A percentile compares a stretch with the other conserved stretches of the same genome.
phyloP scores from a whole-genome alignment of 2,113 vertebrate species.

The Guaruba guarouba region DNA sequence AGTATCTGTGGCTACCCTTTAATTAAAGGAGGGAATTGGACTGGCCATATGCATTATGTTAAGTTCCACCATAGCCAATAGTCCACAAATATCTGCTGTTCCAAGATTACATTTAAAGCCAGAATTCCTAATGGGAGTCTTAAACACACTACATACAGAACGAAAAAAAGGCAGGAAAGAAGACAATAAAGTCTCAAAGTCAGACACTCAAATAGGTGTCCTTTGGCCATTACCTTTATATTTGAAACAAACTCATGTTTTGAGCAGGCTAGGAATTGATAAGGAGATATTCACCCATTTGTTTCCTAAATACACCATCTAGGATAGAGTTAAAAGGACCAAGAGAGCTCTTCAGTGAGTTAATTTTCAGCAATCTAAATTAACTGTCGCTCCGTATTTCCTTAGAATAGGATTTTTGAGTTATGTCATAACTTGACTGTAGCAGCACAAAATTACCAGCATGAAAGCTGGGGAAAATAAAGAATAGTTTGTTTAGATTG shows the following conservation, averaged over 20 bases:
- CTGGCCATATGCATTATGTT: not conserved
- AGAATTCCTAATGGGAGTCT: not conserved
- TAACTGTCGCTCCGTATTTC: not conserved
- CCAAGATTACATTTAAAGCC: not conserved
- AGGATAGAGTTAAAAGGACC: not conserved
- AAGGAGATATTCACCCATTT: not conserved
- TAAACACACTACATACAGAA: not conserved
- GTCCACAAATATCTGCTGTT: not conserved
- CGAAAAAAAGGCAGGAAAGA: not conserved
- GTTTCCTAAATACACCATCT: not conserved
- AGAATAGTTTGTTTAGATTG: not conserved
- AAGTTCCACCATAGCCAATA: not conserved
- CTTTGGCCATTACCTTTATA: not conserved
- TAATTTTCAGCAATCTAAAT: not conserved
- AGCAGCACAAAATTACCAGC: not conserved
- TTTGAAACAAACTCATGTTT: not conserved
- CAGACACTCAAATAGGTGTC: not conserved
- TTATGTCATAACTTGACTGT: not conserved
- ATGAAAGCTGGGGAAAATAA: not conserved
- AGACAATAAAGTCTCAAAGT: not conserved
- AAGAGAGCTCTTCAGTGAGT: not conserved
- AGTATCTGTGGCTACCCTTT: not conserved
- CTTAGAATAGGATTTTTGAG: not conserved
- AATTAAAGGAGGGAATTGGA: not conserved
- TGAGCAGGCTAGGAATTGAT: not conserved